phyloP scores from a whole-genome alignment of 1,140 invertebrate species.

The Pseudomyrmex concolor region DNA sequence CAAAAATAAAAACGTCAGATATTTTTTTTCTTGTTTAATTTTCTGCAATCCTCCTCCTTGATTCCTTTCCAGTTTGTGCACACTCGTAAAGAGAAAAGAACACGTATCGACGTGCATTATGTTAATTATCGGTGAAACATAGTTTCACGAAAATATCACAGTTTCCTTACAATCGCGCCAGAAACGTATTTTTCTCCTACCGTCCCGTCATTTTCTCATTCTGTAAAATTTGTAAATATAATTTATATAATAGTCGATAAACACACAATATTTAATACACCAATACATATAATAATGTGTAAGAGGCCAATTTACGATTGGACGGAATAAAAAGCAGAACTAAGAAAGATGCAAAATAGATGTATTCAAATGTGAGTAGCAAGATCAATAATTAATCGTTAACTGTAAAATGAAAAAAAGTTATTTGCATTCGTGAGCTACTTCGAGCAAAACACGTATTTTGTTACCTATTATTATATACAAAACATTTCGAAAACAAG shows the following conservation, averaged over 20 bases:
- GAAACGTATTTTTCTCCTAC: conserved; percentile 60
- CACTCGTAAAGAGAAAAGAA: neutral
- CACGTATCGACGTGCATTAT: neutral
- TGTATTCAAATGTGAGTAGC: neutral
- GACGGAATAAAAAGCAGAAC: conserved; percentile 22
- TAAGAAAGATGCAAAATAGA: neutral
- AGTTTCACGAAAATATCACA: too few relatives aligned
- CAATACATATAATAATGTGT: conserved; percentile 22
- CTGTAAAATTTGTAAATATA: conserved; percentile 61
- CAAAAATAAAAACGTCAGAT: conserved; percentile 82
- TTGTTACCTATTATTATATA: neutral
- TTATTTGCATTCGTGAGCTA: conserved; percentile 10
- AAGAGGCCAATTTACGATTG: conserved; percentile 26
- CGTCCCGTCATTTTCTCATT: conserved; percentile 61
- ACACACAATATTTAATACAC: conserved; percentile 36
- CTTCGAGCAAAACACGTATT: neutral
- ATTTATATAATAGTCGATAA: conserved; percentile 31
- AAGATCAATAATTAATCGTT: neutral
- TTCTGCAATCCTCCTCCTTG: conserved; percentile 62
- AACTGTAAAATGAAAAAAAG: neutral
- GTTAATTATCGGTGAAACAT: too few relatives aligned
- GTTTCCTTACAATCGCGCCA: neutral
- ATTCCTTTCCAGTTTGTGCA: conserved; percentile 31
- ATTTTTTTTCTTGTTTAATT: conserved; percentile 76
- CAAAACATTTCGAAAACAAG: neutral